These are phyloP conservation scores for Dicentrarchus labrax DNA, from an alignment of 2,113 vertebrate genomes.

Conservation along the genomic window DNA sequence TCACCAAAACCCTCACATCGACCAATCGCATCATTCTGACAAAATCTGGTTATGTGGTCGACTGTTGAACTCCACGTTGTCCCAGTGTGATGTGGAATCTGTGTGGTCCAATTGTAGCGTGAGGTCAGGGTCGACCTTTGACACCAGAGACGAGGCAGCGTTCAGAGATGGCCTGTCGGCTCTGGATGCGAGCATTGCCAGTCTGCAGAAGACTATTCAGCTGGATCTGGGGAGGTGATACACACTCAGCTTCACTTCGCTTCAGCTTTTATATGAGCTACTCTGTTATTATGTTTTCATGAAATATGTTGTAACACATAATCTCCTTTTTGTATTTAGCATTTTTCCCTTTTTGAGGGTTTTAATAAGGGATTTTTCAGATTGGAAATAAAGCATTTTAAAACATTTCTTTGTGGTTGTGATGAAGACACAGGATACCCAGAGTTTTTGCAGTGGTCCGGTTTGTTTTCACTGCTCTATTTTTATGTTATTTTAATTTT, in stretches of 20 bases:
- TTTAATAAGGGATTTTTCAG: background rate
- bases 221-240: slow-evolving; percentile 83
- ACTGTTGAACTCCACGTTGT: slow-evolving; percentile 63
- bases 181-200: slow-evolving; percentile 93
- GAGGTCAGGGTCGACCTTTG: slow-evolving; percentile 89
- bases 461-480: background rate
- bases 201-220: slow-evolving; percentile 89
- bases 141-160: slow-evolving; percentile 90
- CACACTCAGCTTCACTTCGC: background rate
- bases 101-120: slow-evolving; percentile 86
- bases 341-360: background rate
- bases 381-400: slow-evolving; percentile 14
- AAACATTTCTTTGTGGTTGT: background rate
- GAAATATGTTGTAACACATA: background rate
- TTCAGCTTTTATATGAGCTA: background rate
- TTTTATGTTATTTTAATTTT: background rate
- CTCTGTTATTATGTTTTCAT: background rate
- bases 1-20: rapidly evolving
- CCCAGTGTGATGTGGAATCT: slow-evolving; percentile 82
- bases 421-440: background rate
- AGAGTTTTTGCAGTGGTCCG: background rate
- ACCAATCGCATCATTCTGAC: rapidly evolving
- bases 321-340: no score
- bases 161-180: slow-evolving; percentile 92
- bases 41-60: slow-evolving; percentile 7